Percentiles rank a stretch among this genome's conserved stretches.
Conservation (phyloP, 2,888 invertebrate genomes). For the Mesorhabditis spiculigera region DNA sequence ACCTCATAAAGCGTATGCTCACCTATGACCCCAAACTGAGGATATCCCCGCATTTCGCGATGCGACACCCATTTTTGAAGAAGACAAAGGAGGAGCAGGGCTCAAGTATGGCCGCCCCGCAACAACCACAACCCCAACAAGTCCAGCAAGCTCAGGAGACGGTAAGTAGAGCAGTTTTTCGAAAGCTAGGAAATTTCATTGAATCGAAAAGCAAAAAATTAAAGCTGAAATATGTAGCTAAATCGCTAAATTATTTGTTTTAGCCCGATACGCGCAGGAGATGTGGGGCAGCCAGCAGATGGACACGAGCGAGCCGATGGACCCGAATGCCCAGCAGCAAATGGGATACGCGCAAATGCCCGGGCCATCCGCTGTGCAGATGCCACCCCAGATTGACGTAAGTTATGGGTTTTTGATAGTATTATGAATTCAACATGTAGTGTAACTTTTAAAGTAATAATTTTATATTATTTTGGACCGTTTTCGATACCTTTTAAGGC, state of each 20-base stretch:
- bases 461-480: no score
- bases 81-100: conserved; percentile 82
- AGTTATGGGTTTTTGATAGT: no score
- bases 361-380: background rate
- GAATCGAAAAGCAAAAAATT: no score
- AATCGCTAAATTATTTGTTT: background rate
- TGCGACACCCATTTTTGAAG: conserved; percentile 90
- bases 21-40: conserved; percentile 96
- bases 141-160: background rate
- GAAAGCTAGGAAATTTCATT: no score
- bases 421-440: no score
- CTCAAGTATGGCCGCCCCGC: no score
- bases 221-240: no score
- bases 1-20: conserved; percentile 94
- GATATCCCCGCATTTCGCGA: conserved; percentile 94
- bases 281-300: background rate
- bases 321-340: background rate
- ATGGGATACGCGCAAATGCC: background rate
- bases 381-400: background rate
- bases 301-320: conserved; percentile 5
- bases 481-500: no score
- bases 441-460: no score
- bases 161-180: no score
- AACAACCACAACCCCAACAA: conserved; percentile 3
- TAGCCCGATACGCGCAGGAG: background rate